Evolutionary conservation across 2,797 vertebrate genomes (phyloP), one percentile per base, ranked within the genome.

Genomic region (Onychomys arenicola): DNA sequence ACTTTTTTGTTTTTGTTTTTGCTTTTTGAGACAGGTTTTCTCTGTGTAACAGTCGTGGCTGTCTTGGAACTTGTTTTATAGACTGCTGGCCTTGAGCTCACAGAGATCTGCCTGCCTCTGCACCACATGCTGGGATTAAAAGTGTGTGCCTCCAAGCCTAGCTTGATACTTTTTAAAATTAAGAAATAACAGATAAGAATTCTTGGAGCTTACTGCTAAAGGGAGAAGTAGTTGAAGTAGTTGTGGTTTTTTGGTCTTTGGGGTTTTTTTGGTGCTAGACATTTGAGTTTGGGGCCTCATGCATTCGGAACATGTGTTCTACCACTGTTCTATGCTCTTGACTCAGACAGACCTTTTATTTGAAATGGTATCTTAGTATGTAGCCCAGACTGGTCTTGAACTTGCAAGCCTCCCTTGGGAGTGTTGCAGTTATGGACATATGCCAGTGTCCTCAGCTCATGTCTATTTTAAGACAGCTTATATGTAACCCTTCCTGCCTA

Each of bases 201-300:
- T 93, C 46, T 94, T 97, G 29, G 57, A 96, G 92, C 34, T 87
- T 52, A 37, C 87, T 81, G 21, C 16, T 96, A 61, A 96, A 91
- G 92, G 59, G 91, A 84, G 19, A 67, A 67, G 6, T 19, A 34
- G 40, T 83, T 77, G 29, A 49, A 49, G 49, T 49, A 49, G 46
- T 49, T 49, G 46, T 49, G 46, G 21, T 71, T 69, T 34, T 67
- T 67, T 9, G 55, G 25, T n/a, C n/a, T n/a, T n/a, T n/a, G n/a
- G n/a, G n/a, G n/a, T 0, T 8, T 43, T 86, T 92, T 55, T 40
- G 46, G 10, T 76, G 13, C 27, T 76, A 17, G 21, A 19, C 6
- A 75, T 94, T 75, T 76, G 29, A 55, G 46, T 34, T 67, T 80
- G 37, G 27, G 75, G 17, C 8, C 19, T 89, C 40, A 40, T 75